Conservation (phyloP, 2,113 vertebrate species). For the Leptodactylus fuscus region DNA sequence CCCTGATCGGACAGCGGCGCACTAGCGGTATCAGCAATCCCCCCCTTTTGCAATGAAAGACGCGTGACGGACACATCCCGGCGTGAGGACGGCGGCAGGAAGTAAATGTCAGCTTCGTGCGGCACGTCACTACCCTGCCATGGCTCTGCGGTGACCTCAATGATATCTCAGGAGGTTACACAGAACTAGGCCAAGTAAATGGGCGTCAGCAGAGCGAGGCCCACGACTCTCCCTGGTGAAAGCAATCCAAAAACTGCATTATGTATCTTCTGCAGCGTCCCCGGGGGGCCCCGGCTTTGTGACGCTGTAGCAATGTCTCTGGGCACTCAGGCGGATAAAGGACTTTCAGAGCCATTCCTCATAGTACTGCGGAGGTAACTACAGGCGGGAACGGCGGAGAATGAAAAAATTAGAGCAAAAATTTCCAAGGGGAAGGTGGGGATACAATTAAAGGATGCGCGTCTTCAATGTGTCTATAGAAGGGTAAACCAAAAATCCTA, state of each 20-base stretch:
- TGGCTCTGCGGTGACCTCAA: constrained; percentile 17
- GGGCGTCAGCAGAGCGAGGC: constrained; percentile 4
- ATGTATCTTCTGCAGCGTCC: not conserved
- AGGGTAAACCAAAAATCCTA: too few relatives aligned
- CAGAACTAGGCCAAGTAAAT: constrained; percentile 7
- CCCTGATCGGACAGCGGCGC: too few relatives aligned
- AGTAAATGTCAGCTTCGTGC: constrained; percentile 22
- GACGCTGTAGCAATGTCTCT: constrained; percentile 10
- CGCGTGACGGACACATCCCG: not conserved
- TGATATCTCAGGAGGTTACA: not conserved
- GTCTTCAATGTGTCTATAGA: too few relatives aligned
- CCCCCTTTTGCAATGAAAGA: too few relatives aligned
- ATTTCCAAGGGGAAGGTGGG: not conserved
- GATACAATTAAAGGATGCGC: not conserved
- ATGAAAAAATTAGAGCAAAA: too few relatives aligned
- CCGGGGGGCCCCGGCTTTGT: not conserved
- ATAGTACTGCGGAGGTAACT: not conserved
- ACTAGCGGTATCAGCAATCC: too few relatives aligned
- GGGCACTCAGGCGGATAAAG: constrained; percentile 35
- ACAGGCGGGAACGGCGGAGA: not conserved
- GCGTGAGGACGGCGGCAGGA: not conserved
- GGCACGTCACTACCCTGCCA: not conserved
- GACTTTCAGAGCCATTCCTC: not conserved
- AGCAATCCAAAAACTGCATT: constrained; percentile 20
- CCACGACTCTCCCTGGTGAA: not conserved